Evolutionary conservation across 1,140 invertebrate genomes (phyloP).

Genomic region (Psix sp.): DNA sequence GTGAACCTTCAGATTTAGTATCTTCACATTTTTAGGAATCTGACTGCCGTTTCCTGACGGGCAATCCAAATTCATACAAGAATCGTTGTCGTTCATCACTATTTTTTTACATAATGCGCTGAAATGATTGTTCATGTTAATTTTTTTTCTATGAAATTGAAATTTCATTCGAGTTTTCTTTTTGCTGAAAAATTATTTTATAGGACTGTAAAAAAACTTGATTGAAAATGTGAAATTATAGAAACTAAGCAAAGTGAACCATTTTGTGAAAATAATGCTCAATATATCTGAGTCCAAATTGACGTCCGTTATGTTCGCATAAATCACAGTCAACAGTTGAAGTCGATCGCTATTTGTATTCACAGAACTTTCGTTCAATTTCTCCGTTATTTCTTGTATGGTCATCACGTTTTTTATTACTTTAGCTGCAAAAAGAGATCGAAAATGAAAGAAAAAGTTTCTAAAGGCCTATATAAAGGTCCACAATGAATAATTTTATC

Average conservation of each 20-base stretch:
- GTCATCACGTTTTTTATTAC: conserved; percentile 75
- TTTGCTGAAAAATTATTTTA: too few relatives aligned
- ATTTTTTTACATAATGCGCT: conserved; percentile 72
- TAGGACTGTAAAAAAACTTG: too few relatives aligned
- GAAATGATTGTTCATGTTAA: conserved; percentile 2
- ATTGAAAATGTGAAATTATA: neutral
- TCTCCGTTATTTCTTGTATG: conserved; percentile 71
- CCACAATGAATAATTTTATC: too few relatives aligned
- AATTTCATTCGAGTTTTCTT: too few relatives aligned
- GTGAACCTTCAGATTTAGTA: conserved; percentile 71
- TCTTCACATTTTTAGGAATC: conserved; percentile 62
- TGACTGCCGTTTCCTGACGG: conserved; percentile 71
- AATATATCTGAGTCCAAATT: conserved; percentile 67
- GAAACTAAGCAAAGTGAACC: conserved; percentile 49
- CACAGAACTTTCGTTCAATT: conserved; percentile 55
- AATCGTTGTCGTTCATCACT: conserved; percentile 61
- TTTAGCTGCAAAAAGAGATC: conserved; percentile 64
- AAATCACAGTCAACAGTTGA: conserved; percentile 73
- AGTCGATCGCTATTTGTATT: conserved; percentile 54
- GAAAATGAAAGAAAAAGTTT: too few relatives aligned
- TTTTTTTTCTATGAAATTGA: too few relatives aligned
- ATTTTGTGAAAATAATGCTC: conserved; percentile 64
- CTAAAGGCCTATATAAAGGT: too few relatives aligned
- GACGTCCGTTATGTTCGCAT: conserved; percentile 72
- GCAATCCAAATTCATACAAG: conserved; percentile 75